A percentile compares a stretch with the other conserved stretches of the same genome.
phyloP scores from a whole-genome alignment of 64 coral and sea anemone species.

The Catalaphyllia jardinei region DNA sequence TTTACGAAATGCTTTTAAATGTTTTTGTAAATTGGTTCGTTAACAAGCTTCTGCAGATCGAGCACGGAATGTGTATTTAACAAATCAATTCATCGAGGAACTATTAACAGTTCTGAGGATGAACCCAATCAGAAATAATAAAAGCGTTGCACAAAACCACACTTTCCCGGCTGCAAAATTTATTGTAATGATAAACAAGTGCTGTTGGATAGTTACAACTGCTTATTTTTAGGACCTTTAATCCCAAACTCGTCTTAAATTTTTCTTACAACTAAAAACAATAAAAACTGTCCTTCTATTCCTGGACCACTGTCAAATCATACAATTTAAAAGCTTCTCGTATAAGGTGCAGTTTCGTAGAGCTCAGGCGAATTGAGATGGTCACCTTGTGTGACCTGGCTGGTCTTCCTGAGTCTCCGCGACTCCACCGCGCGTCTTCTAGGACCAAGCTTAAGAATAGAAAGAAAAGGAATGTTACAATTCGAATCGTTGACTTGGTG shows the following conservation, averaged over 20 bases:
- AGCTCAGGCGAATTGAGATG: neutral
- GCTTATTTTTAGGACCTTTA: neutral
- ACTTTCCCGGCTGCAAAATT: too few relatives aligned
- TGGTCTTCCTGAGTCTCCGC: neutral
- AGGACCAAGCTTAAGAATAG: constrained; percentile 15
- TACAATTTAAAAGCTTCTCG: constrained; percentile 1
- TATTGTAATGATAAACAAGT: too few relatives aligned
- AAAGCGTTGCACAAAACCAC: too few relatives aligned
- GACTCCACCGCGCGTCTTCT: constrained; percentile 1
- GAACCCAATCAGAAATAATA: too few relatives aligned
- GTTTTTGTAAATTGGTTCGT: too few relatives aligned
- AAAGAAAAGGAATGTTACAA: constrained; percentile 24
- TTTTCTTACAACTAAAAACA: neutral
- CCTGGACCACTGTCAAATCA: constrained; percentile 3
- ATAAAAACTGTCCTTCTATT: neutral
- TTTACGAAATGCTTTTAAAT: too few relatives aligned
- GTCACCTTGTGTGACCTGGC: constrained; percentile 6
- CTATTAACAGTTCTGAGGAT: too few relatives aligned
- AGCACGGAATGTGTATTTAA: too few relatives aligned
- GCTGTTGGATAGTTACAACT: neutral
- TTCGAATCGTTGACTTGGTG: neutral
- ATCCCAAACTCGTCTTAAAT: neutral
- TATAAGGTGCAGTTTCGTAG: neutral
- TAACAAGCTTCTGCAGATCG: too few relatives aligned
- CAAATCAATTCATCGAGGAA: too few relatives aligned